These are phyloP conservation scores for Nibea albiflora DNA, from an alignment of 2,113 vertebrate genomes.

Conservation along the genomic window DNA sequence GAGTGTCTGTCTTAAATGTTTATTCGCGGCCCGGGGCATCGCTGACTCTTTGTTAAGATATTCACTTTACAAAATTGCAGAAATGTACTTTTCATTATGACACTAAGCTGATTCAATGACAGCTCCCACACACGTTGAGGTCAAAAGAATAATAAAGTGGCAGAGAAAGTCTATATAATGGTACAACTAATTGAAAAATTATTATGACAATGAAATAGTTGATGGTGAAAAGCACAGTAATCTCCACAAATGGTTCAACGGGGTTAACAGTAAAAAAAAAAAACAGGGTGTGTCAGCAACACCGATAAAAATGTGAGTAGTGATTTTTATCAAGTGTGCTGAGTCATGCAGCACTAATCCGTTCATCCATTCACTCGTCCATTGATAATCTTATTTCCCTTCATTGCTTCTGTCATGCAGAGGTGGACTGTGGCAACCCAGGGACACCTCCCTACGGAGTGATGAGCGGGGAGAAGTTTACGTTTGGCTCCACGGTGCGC, in stretches of 20 bases:
- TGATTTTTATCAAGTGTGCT: slow-evolving; percentile 14
- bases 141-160: slow-evolving; percentile 11
- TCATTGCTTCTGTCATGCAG: slow-evolving; percentile 78
- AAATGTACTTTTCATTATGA: slow-evolving; percentile 33
- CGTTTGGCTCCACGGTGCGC: slow-evolving; percentile 92
- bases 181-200: not conserved
- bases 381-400: slow-evolving; percentile 23
- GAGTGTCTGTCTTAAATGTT: slow-evolving; percentile 55
- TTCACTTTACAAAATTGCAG: slow-evolving; percentile 35
- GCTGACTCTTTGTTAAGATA: slow-evolving; percentile 44
- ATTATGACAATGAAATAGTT: not conserved
- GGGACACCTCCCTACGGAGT: slow-evolving; percentile 90
- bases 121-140: slow-evolving; percentile 5
- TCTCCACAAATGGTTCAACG: not conserved
- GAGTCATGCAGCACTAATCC: slow-evolving; percentile 19
- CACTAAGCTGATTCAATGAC: slow-evolving; percentile 27
- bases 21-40: slow-evolving; percentile 49
- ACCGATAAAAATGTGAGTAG: not conserved
- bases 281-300: not conserved
- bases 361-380: slow-evolving; percentile 9
- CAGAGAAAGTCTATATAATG: not conserved
- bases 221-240: not conserved
- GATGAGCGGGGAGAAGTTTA: slow-evolving; percentile 94
- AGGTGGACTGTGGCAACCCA: slow-evolving; percentile 97
- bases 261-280: not conserved